A percentile compares a stretch with the other conserved stretches of the same genome.
Evolutionary conservation across 1,140 invertebrate species (phyloP).

Genomic region (Anastrepha ludens): DNA sequence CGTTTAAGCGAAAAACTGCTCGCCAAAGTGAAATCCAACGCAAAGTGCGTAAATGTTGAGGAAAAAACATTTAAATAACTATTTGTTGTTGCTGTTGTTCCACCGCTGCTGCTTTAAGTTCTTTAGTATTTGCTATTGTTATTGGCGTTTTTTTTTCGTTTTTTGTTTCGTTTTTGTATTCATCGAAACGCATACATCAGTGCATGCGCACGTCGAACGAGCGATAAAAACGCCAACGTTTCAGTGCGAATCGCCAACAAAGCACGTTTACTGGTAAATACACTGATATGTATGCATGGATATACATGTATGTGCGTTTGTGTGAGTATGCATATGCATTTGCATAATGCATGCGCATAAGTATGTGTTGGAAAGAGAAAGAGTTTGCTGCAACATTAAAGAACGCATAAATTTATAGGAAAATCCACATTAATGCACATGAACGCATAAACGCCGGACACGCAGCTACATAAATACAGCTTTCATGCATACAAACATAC

Average conservation of each 20-base stretch:
- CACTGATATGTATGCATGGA: conserved; percentile 1
- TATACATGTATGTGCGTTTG: not conserved
- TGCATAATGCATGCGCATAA: too few relatives aligned
- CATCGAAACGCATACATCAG: conserved; percentile 41
- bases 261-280: conserved; percentile 45
- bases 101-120: not conserved
- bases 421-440: conserved; percentile 49
- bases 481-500: not conserved
- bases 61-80: conserved; percentile 18
- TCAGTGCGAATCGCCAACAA: conserved; percentile 41
- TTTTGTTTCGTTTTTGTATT: too few relatives aligned
- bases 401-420: conserved; percentile 48
- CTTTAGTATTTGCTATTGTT: conserved; percentile 17
- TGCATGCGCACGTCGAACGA: not conserved
- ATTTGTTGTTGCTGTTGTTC: conserved; percentile 3
- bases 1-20: not conserved
- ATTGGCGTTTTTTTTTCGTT: conserved; percentile 1
- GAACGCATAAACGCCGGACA: not conserved
- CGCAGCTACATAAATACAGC: not conserved
- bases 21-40: not conserved
- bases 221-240: conserved; percentile 47
- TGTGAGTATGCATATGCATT: not conserved
- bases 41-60: conserved; percentile 37
- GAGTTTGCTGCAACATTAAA: conserved; percentile 38
- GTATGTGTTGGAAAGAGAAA: not conserved